Percentiles rank a stretch among this genome's conserved stretches.
Conservation (phyloP, 2,888 invertebrate species). For the Scotopteryx bipunctaria region DNA sequence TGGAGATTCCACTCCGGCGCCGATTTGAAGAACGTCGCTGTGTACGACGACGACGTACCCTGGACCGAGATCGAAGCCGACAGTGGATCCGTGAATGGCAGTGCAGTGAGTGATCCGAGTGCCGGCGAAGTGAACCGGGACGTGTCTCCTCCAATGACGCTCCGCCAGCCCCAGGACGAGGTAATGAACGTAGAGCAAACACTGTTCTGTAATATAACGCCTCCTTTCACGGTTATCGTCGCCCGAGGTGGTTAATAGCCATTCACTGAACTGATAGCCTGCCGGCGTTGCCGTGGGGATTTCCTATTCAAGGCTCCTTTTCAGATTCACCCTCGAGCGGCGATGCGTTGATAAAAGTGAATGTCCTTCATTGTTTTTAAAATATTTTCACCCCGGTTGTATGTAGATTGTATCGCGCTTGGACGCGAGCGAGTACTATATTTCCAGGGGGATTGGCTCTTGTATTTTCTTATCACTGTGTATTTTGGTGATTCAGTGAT, state of each 20-base stretch:
- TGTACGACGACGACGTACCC: conserved; percentile 80
- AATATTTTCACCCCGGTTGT: conserved; percentile 68
- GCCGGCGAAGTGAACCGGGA: conserved; percentile 63
- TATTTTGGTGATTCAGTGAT: conserved; percentile 46
- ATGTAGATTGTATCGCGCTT: conserved; percentile 63
- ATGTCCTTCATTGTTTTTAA: conserved; percentile 75
- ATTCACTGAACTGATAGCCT: conserved; percentile 73
- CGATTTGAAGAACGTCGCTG: conserved; percentile 76
- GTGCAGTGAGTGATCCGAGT: conserved; percentile 78
- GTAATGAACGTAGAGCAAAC: conserved; percentile 72
- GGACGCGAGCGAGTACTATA: conserved; percentile 56
- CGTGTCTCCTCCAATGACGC: conserved; percentile 71
- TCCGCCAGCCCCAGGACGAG: conserved; percentile 72
- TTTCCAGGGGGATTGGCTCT: conserved; percentile 57
- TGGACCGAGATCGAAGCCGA: conserved; percentile 76
- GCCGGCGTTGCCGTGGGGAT: conserved; percentile 62
- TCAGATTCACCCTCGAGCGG: conserved; percentile 67
- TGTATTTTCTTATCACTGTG: conserved; percentile 56
- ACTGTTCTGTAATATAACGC: conserved; percentile 56
- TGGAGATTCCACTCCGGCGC: conserved; percentile 82
- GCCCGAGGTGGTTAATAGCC: conserved; percentile 77
- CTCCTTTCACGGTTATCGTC: conserved; percentile 75
- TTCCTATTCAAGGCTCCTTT: conserved; percentile 68
- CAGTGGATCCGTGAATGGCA: conserved; percentile 55
- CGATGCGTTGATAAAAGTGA: conserved; percentile 79